These are phyloP conservation scores for Pelosia muscerda DNA, from an alignment of 2,888 invertebrate species.

Conservation along the genomic window DNA sequence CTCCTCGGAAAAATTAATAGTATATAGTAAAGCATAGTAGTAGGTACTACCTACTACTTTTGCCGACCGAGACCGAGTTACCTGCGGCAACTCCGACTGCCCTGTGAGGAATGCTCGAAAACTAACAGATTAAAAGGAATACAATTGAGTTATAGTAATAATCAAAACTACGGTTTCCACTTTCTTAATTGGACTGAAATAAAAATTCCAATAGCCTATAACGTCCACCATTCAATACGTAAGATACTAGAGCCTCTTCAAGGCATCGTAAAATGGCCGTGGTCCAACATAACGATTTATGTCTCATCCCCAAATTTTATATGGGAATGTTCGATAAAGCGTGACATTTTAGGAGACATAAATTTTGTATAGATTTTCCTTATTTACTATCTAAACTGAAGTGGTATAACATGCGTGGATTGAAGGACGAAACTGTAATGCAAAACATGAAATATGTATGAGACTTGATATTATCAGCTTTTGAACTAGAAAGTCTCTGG, in stretches of 20 bases:
- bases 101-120: too few relatives aligned
- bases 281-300: constrained; percentile 66
- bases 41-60: too few relatives aligned
- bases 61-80: too few relatives aligned
- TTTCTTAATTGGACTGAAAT: too few relatives aligned
- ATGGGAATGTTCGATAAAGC: constrained; percentile 62
- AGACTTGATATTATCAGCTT: constrained; percentile 17
- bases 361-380: constrained; percentile 55
- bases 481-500: background rate
- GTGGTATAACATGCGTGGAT: constrained; percentile 29
- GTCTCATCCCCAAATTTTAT: constrained; percentile 61
- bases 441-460: constrained; percentile 42
- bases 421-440: constrained; percentile 34
- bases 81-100: too few relatives aligned
- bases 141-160: too few relatives aligned
- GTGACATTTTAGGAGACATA: constrained; percentile 59
- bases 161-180: too few relatives aligned
- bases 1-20: too few relatives aligned
- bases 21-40: too few relatives aligned
- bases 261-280: constrained; percentile 63
- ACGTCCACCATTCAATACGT: constrained; percentile 30
- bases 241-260: constrained; percentile 54
- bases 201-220: background rate
- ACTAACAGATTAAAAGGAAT: too few relatives aligned
- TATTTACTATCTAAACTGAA: constrained; percentile 36